Evolutionary conservation across 2,888 invertebrate genomes (phyloP).

Genomic region (Drosophila borborema): DNA sequence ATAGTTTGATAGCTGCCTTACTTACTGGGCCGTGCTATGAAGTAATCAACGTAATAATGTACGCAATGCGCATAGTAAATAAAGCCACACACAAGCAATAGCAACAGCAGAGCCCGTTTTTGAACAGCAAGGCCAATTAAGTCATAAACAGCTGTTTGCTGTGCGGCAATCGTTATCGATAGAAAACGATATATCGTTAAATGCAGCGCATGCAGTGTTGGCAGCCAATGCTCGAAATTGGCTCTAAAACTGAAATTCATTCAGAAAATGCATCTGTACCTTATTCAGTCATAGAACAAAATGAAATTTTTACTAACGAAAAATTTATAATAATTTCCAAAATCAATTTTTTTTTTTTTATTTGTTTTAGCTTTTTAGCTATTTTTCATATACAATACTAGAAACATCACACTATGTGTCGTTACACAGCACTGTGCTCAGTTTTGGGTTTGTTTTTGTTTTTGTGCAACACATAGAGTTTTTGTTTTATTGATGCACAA

Average conservation of each 20-base stretch:
- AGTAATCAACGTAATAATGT: slow-evolving; percentile 46
- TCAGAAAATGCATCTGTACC: background rate
- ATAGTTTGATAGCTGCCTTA: background rate
- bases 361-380: background rate
- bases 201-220: background rate
- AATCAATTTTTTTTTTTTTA: background rate
- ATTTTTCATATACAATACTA: background rate
- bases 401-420: background rate
- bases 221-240: background rate
- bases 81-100: slow-evolving; percentile 16
- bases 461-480: slow-evolving; percentile 49
- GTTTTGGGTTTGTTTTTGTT: slow-evolving; percentile 63
- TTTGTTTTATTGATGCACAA: slow-evolving; percentile 57
- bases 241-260: background rate
- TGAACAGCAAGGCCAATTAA: slow-evolving; percentile 46
- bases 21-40: slow-evolving; percentile 17
- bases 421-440: slow-evolving; percentile 45
- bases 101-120: slow-evolving; percentile 40
- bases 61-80: slow-evolving; percentile 55
- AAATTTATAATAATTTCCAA: background rate
- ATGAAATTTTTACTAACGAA: background rate
- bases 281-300: too few species aligned
- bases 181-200: background rate
- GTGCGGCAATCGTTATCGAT: slow-evolving; percentile 19
- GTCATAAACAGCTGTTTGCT: slow-evolving; percentile 46